These are phyloP conservation scores for Rhabdomys pumilio DNA, from an alignment of 2,797 vertebrate species.

Conservation along the genomic window DNA sequence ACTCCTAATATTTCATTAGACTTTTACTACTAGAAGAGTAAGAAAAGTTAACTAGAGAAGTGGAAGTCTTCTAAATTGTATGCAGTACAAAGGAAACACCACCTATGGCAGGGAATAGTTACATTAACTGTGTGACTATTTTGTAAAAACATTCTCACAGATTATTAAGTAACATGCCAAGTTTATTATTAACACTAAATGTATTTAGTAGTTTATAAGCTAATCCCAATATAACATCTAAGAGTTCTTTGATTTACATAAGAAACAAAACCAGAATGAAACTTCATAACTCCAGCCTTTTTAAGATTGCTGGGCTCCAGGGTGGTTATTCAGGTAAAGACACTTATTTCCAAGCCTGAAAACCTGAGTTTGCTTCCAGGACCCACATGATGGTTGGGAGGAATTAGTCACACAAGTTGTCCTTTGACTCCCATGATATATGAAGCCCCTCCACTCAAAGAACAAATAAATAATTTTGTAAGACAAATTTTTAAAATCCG, in stretches of 20 bases:
- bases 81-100: conserved; percentile 53
- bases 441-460: background rate
- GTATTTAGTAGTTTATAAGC: background rate
- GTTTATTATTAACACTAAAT: background rate
- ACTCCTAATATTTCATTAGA: background rate
- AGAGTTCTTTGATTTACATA: conserved; percentile 60
- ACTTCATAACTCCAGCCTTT: conserved; percentile 43
- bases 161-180: conserved; percentile 29
- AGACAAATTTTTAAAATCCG: background rate
- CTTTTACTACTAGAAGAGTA: conserved; percentile 42
- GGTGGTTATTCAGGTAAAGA: background rate
- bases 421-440: background rate
- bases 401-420: background rate
- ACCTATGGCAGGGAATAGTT: background rate
- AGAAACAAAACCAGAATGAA: conserved; percentile 49
- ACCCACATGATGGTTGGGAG: background rate
- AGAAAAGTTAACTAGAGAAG: conserved; percentile 8
- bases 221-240: conserved; percentile 47
- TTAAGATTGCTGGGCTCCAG: background rate
- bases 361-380: background rate
- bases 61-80: conserved; percentile 24
- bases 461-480: background rate
- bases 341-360: background rate
- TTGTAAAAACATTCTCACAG: conserved; percentile 53
- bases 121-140: conserved; percentile 45